Evolutionary conservation across 2,113 vertebrate species (phyloP), one percentile per base, ranked within the genome.

Genomic region (Cavia porcellus): DNA sequence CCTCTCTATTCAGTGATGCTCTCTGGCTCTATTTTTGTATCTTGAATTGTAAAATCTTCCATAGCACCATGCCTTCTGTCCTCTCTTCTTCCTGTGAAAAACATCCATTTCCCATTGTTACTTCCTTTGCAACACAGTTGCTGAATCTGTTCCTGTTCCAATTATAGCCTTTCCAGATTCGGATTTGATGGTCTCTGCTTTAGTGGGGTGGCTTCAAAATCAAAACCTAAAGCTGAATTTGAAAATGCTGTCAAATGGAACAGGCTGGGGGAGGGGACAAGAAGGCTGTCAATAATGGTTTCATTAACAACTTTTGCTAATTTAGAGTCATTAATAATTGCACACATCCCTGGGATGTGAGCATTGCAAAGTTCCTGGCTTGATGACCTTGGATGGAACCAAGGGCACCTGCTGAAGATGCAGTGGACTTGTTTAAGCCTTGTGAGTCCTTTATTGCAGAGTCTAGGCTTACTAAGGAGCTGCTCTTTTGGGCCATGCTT

Each of bases 51-150:
- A 14, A 9, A 55, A 28, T 22, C 22, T 30, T 42, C 47, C 30
- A 19, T 1, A 5, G 4, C 14, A 1, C 10, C 15, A 25, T 38
- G 12, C 6, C 25, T 52, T 15, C n/a, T 1, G 20, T 50, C 30
- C 30, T 25, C 14, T 32, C 7, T 5, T 42, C 47, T 55, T 5
- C 19, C 24, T 57, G 2, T 45, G 50, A 19, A 25, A 50, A 57
- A 30, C 11, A 50, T 35, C n/a, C 7, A 28, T 68, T 7, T 57
- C 3, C 15, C 52, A 15, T n/a, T 25, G 55, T 47, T 9, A 15
- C 15, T n/a, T 50, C 38, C 24, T 35, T 28, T 19, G 19, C 3
- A 45, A 42, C 9, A 7, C 7, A 55, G 13, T 45, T 28, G n/a
- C 74, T 52, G 55, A 81, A 22, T 61, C 12, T 42, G 9, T 38